Percentiles rank a stretch among this genome's conserved stretches.
These are phyloP conservation scores for Tiliacea citrago DNA, from an alignment of 2,888 invertebrate species.

Conservation along the genomic window DNA sequence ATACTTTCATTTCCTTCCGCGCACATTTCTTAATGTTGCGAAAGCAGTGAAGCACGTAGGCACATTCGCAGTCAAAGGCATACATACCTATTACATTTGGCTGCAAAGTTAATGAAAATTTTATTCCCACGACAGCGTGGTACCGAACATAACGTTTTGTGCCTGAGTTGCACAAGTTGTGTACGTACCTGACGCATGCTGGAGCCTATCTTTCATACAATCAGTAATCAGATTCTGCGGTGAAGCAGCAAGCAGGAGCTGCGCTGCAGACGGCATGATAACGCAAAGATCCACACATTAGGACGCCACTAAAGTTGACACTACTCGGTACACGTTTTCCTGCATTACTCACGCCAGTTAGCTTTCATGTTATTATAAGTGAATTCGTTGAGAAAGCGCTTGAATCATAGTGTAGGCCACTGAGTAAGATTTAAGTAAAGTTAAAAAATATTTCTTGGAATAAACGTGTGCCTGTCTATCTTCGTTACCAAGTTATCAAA, in stretches of 20 bases:
- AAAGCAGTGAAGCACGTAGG: constrained; percentile 35
- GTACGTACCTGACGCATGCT: constrained; percentile 45
- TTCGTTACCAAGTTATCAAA: constrained; percentile 5
- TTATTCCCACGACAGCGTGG: constrained; percentile 62
- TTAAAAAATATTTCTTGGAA: constrained; percentile 22
- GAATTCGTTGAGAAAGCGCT: constrained; percentile 70
- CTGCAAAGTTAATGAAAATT: constrained; percentile 57
- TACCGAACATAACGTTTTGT: constrained; percentile 42
- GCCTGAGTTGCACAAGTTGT: constrained; percentile 52
- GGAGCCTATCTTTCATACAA: constrained; percentile 64
- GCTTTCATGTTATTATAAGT: constrained; percentile 65
- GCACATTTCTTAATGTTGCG: constrained; percentile 47
- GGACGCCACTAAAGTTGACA: constrained; percentile 75
- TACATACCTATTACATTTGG: constrained; percentile 34
- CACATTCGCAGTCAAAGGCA: constrained; percentile 36
- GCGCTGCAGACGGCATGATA: constrained; percentile 73
- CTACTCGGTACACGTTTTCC: constrained; percentile 73
- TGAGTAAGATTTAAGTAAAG: constrained; percentile 30
- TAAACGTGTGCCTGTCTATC: neutral
- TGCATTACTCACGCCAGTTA: constrained; percentile 68
- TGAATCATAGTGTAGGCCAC: constrained; percentile 67
- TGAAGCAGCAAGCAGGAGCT: constrained; percentile 68
- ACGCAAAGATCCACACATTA: constrained; percentile 77
- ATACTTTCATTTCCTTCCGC: constrained; percentile 63
- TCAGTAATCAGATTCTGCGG: constrained; percentile 68